Evolutionary conservation across 2,113 vertebrate genomes (phyloP), one percentile per base, ranked within the genome.

Genomic region (Nycticebus coucang): DNA sequence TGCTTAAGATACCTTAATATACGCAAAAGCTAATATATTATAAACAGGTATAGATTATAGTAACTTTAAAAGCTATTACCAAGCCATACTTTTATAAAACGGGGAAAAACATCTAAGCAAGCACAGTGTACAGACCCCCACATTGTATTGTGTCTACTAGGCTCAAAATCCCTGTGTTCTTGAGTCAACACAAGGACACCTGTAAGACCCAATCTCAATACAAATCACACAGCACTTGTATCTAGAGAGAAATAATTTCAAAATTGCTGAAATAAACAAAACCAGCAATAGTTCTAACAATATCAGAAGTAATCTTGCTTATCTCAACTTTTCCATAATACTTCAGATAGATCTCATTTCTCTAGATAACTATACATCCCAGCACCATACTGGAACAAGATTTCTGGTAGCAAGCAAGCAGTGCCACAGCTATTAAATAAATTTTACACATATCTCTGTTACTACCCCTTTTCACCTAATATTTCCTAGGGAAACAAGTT

Each of bases 231-330:
- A 60, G 33, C 15, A 83, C 15, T 91, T 85, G 92, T 80, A 90
- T 94, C 50, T 90, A 18, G 33, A 93, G n/a, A 69, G 10, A 96
- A 96, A 87, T 68, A 21, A 37, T 62, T 93, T 84, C 21, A 91
- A 91, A 95, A 82, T 15, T 87, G 69, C 33, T 86, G 11, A 62
- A 77, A 77, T 57, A 88, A 71, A 59, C 0, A 37, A 87, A 87
- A 55, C 19, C 15, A 93, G 5, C 53, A 87, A 60, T 1, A 68
- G 26, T 59, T 80, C 4, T 19, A 86, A 62, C 5, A 78, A 22
- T 50, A 88, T 30, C 75, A 78, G 12, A 71, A 90, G 5, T 86
- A 21, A 93, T 66, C 83, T 19, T 84, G 75, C 41, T 35, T 68
- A 78, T 35, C 11, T 84, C 10, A 55, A 60, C 1, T 64, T 21